Base-by-base conservation (phyloP, 2,888 invertebrate genomes). In the Drosophila nr. medialis region DNA sequence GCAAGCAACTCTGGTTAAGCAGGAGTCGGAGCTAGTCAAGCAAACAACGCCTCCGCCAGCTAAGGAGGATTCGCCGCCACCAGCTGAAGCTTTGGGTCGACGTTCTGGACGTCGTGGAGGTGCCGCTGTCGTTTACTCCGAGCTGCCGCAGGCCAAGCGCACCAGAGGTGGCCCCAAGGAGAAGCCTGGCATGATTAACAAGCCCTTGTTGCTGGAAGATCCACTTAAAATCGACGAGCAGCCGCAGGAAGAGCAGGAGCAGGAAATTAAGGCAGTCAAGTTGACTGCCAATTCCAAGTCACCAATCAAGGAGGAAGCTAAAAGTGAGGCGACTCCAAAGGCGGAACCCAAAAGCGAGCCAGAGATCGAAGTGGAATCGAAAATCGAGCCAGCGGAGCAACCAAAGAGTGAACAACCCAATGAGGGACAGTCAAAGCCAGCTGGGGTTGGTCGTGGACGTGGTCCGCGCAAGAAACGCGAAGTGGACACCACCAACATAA, bases 401-500 rank as follows among this genome's bases (percentile, higher is more conserved):
- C 66, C 65, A 74, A 71, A 71, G 49, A 70, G 60, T 49, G 32
- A 45, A 27, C 64, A 64, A 2, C 36, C 45, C 2, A 69, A 77
- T 24, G 69, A 64, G 15, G 56, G 62, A 24, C 29, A 50, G 15
- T n/a, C 65, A 4, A 66, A 74, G 56, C 38, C 69, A 21, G 8
- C 27, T 21, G 64, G 61, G 7, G 73, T 72, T 10, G 80, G 81
- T 2, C 89, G 89, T 21, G 90, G 88, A 0, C 88, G 90, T 4
- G 90, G 89, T 3, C 64, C 80, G 8, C 91, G 92, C 0, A 92
- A 92, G 32, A 86, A 89, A 42, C 91, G 91, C 0, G 93, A 92
- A 21, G 92, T 92, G 18, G 93, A 93, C 62, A 83, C 91, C 4
- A 93, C 90, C 15, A 93, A 92, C 64, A 92, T 92, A n/a, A 90